Base-by-base conservation (phyloP, 1,140 invertebrate species). In the Sinonovacula constricta region DNA sequence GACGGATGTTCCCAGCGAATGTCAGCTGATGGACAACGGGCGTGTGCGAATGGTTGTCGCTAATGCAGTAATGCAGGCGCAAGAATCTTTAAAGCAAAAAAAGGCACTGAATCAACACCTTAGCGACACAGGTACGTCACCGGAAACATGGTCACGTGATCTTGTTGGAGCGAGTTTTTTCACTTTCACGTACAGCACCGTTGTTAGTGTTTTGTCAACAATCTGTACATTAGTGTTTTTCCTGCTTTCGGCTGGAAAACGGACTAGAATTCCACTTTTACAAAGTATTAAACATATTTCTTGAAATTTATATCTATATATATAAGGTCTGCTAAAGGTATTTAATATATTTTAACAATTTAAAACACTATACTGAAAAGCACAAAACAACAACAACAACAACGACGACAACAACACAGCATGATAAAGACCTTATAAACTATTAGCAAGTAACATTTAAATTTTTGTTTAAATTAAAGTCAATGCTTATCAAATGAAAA, bases 101-200 rank as follows among this genome's bases (percentile, higher is more conserved):
- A 78, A 78, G 51, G 31, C 49, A 28, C 22, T 63, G 30, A 78
- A 78, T 54, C 65, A 78, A 30, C 63, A 70, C 30, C 34, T 78
- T 14, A 62, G 54, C 26, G 36, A 36, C 18, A 77, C 56, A 45
- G 74, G 74, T 77, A 24, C 28, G 63, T 56, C 24, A 63, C 15
- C 31, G 30, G 36, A 1, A 18, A 33, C 62, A 5, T 22, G 26
- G 14, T 5, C 26, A 22, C 14, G 14, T 24, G 1, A 26, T n/a
- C 14, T 59, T 24, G 22, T 59, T 24, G 14, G 26, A 15, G 2
- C 56, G 26, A 4, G 2, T 14, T 24, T 24, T 24, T 24, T 4
- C n/a, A n/a, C n/a, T n/a, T n/a, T n/a, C n/a, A n/a, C n/a, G n/a
- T n/a, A n/a, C n/a, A n/a, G n/a, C n/a, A n/a, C n/a, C n/a, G n/a